These are phyloP conservation scores for Ranitomeya variabilis DNA, from an alignment of 2,113 vertebrate genomes.

Conservation along the genomic window DNA sequence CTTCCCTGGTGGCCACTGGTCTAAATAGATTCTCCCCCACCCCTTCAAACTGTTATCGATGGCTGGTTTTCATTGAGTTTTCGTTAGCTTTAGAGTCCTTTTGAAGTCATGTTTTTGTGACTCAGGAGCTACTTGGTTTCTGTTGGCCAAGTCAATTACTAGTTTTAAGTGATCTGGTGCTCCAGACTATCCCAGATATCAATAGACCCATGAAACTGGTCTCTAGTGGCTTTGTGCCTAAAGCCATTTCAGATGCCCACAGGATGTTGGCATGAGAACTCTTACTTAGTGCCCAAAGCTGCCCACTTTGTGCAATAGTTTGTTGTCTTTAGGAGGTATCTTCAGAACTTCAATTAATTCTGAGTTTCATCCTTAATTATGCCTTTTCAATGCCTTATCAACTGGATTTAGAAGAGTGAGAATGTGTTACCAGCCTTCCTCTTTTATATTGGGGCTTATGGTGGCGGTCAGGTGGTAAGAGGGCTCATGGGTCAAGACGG, in stretches of 20 bases:
- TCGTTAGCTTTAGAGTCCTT: background rate
- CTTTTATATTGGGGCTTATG: background rate
- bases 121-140: background rate
- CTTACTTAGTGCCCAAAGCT: background rate
- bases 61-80: background rate
- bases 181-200: background rate
- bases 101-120: background rate
- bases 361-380: too few species aligned
- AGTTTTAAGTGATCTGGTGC: background rate
- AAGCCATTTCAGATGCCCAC: background rate
- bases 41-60: too few species aligned
- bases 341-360: too few species aligned
- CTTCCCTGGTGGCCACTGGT: background rate
- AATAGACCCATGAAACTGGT: background rate
- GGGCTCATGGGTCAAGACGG: background rate
- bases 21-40: background rate
- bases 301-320: background rate
- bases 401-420: too few species aligned
- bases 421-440: background rate
- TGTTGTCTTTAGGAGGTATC: too few species aligned
- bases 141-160: background rate
- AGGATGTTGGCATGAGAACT: background rate
- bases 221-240: background rate
- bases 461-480: background rate
- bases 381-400: too few species aligned